A percentile compares a stretch with the other conserved stretches of the same genome.
Conservation (phyloP, 2,113 vertebrate species). For the Chelonoidis abingdonii region DNA sequence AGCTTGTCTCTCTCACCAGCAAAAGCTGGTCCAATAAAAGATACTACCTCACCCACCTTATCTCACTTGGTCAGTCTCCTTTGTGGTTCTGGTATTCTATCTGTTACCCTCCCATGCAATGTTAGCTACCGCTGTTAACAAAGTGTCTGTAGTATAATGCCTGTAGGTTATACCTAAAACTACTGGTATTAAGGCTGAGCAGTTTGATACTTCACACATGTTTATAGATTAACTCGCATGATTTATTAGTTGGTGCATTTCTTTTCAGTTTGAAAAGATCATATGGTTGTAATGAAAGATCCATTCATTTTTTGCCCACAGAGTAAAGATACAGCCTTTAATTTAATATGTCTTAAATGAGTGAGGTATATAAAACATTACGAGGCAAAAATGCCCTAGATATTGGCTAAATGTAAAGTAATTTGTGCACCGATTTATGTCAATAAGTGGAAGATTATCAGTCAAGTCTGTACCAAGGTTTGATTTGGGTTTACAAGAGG, state of each 20-base stretch:
- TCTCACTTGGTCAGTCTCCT: background rate
- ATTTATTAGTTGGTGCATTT: conserved; percentile 25
- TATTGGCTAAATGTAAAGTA: background rate
- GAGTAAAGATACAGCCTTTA: background rate
- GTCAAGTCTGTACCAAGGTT: background rate
- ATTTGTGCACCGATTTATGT: background rate
- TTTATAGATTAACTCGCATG: background rate
- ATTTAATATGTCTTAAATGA: background rate
- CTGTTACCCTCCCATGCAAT: background rate
- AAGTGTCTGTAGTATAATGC: background rate
- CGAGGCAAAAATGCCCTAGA: conserved; percentile 25
- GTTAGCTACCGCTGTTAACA: background rate
- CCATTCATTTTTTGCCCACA: conserved; percentile 46
- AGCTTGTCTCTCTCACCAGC: background rate
- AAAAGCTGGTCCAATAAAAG: background rate
- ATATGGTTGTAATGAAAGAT: background rate
- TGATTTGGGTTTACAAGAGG: background rate
- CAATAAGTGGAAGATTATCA: background rate
- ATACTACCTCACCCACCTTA: too few relatives aligned
- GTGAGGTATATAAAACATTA: conserved; percentile 8
- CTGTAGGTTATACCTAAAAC: background rate
- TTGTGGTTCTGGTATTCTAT: background rate
- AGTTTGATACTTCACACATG: background rate
- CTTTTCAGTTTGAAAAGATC: conserved; percentile 1
- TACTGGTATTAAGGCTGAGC: background rate